Evolutionary conservation across 2,797 vertebrate species (phyloP).

Genomic region (Telmatherina bonti): DNA sequence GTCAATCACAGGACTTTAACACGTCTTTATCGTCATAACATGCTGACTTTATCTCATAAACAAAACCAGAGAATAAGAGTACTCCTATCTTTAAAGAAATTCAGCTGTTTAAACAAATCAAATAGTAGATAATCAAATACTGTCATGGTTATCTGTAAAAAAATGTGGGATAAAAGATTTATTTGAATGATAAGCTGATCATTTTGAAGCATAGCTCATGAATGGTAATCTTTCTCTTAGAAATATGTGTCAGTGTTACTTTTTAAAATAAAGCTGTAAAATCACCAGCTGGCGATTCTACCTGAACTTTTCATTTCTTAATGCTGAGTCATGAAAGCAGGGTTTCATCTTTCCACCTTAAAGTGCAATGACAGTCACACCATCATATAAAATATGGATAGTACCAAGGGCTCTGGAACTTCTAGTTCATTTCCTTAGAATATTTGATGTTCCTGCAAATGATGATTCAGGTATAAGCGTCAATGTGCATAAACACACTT

Average conservation of each 20-base stretch:
- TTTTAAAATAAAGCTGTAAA: not conserved
- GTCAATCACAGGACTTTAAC: not conserved
- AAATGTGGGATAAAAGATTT: not conserved
- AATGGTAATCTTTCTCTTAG: not conserved
- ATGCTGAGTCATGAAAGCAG: slow-evolving; percentile 6
- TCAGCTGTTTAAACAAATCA: too few species aligned
- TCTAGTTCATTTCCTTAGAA: slow-evolving; percentile 2
- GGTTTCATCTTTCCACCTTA: not conserved
- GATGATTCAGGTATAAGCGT: not conserved
- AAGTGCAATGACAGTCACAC: not conserved
- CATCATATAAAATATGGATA: slow-evolving; percentile 15
- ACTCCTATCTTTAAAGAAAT: not conserved
- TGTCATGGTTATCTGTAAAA: too few species aligned
- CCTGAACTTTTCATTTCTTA: not conserved
- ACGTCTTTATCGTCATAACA: not conserved
- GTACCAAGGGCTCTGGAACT: not conserved
- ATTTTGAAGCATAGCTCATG: not conserved
- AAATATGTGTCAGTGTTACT: too few species aligned
- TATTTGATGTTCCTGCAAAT: slow-evolving; percentile 20
- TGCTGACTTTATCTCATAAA: not conserved
- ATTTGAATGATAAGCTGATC: not conserved
- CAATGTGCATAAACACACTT: slow-evolving; percentile 1
- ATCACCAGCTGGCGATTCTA: too few species aligned
- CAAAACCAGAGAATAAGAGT: not conserved
- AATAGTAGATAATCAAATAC: too few species aligned